Conservation (phyloP, 2,888 invertebrate species). For the Drosophila merina region DNA sequence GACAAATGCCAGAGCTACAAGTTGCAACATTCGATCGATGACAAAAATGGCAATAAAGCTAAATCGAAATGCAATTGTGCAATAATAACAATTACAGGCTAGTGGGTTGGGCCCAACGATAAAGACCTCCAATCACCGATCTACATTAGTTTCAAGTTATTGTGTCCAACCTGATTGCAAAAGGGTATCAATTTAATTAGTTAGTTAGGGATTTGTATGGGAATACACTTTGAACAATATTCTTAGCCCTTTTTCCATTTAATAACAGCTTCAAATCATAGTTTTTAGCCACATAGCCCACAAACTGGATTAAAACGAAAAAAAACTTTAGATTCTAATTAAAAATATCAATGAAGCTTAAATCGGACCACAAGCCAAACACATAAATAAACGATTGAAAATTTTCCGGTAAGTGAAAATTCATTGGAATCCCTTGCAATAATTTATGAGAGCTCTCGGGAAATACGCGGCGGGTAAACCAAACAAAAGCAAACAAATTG, state of each 20-base stretch:
- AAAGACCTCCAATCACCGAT: slow-evolving; percentile 23
- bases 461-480: slow-evolving; percentile 3
- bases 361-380: slow-evolving; percentile 10
- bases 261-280: not conserved
- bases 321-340: not conserved
- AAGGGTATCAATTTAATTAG: slow-evolving; percentile 28
- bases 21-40: slow-evolving; percentile 64
- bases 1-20: slow-evolving; percentile 73
- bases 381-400: slow-evolving; percentile 10
- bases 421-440: slow-evolving; percentile 21
- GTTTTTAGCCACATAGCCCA: not conserved
- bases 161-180: slow-evolving; percentile 20
- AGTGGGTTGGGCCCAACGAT: slow-evolving; percentile 45
- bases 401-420: slow-evolving; percentile 30
- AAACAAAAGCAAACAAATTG: slow-evolving; percentile 27
- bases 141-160: slow-evolving; percentile 40
- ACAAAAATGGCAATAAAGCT: slow-evolving; percentile 61
- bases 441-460: slow-evolving; percentile 27
- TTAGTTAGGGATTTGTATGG: slow-evolving; percentile 3
- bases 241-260: not conserved
- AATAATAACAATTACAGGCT: slow-evolving; percentile 50
- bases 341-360: not conserved
- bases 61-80: slow-evolving; percentile 58
- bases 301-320: slow-evolving; percentile 11
- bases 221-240: not conserved